A percentile compares a stretch with the other conserved stretches of the same genome.
phyloP scores from a whole-genome alignment of 30 jellyfish, hydroid and myxozoan genomes.

The Euphysa ruthae region DNA sequence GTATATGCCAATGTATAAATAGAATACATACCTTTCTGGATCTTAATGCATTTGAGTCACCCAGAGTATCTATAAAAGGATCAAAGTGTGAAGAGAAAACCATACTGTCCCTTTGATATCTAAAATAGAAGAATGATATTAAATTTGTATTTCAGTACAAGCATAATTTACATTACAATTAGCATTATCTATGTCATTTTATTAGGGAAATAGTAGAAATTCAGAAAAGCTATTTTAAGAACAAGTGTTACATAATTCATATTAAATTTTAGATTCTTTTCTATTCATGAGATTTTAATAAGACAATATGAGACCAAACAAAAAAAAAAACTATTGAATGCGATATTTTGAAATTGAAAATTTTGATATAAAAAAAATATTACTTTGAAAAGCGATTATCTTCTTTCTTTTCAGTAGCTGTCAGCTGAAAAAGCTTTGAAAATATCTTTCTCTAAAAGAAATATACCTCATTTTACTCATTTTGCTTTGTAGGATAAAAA shows the following conservation, averaged over 20 bases:
- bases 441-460: conserved; percentile 5
- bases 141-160: background rate
- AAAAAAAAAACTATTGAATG: background rate
- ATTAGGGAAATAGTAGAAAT: too few relatives aligned
- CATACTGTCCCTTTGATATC: conserved; percentile 31
- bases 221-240: too few relatives aligned
- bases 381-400: conserved; percentile 36
- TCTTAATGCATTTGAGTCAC: conserved; percentile 18
- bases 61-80: conserved; percentile 24
- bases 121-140: background rate
- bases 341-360: background rate
- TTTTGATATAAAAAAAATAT: background rate
- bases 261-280: too few relatives aligned
- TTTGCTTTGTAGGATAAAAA: too few relatives aligned
- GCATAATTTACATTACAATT: background rate
- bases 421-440: conserved; percentile 21
- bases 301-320: background rate
- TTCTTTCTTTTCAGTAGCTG: conserved; percentile 12
- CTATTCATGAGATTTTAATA: background rate
- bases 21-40: conserved; percentile 20
- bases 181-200: too few relatives aligned
- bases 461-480: too few relatives aligned
- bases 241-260: too few relatives aligned
- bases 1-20: too few relatives aligned
- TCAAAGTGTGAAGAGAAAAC: conserved; percentile 30